Percentiles rank a stretch among this genome's conserved stretches.
phyloP scores from a whole-genome alignment of 2,113 vertebrate genomes.

The Pseudopodoces humilis region DNA sequence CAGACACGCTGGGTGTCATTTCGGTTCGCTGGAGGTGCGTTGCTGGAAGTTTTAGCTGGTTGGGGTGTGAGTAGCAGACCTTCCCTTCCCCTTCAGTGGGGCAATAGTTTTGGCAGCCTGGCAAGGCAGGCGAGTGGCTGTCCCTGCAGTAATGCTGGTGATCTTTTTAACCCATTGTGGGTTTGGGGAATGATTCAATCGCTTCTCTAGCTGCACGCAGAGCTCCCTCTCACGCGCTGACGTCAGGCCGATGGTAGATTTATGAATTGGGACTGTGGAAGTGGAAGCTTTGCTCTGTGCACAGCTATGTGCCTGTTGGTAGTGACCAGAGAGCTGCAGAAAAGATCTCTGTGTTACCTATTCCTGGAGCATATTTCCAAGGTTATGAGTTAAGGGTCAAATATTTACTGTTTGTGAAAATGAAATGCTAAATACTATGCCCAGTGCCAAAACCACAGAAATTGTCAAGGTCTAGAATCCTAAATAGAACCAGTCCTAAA shows the following conservation, averaged over 20 bases:
- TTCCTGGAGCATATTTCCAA: not conserved
- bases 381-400: slow-evolving; percentile 10
- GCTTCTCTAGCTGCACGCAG: not conserved
- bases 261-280: slow-evolving; percentile 23
- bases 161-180: not conserved
- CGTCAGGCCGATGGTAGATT: not conserved
- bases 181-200: not conserved
- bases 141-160: not conserved
- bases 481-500: not conserved
- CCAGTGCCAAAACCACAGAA: not conserved
- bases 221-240: not conserved
- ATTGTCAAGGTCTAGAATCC: not conserved
- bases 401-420: slow-evolving; percentile 1
- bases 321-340: not conserved
- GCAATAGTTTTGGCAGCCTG: not conserved
- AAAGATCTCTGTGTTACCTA: not conserved
- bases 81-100: not conserved
- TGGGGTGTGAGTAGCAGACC: not conserved
- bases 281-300: not conserved
- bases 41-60: not conserved
- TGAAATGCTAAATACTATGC: not conserved
- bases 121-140: not conserved
- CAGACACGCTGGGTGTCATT: not conserved
- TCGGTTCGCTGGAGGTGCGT: accelerated
- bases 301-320: not conserved